phyloP scores from a whole-genome alignment of 2,888 invertebrate genomes.

The Trachelus troglodyta region DNA sequence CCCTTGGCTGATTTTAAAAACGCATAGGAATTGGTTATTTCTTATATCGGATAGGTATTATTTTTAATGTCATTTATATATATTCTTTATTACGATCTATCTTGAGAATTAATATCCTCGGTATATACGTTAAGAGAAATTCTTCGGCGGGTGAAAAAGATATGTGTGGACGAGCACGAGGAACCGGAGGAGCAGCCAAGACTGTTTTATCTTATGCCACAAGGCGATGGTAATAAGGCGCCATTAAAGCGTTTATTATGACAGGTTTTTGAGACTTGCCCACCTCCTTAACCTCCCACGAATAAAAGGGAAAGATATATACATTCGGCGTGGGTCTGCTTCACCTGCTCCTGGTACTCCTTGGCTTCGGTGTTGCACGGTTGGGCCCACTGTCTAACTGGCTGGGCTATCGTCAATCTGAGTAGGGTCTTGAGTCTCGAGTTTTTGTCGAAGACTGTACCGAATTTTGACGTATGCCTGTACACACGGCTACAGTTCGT shows the following conservation, averaged over 20 bases:
- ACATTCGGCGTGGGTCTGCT: background rate
- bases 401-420: background rate
- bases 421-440: background rate
- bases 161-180: slow-evolving; percentile 15
- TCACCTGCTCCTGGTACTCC: background rate
- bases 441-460: background rate
- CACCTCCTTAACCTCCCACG: slow-evolving; percentile 28
- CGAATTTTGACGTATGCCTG: background rate
- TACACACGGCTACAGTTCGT: slow-evolving; percentile 3
- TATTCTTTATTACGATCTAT: background rate
- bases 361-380: background rate
- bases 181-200: slow-evolving; percentile 13
- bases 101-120: background rate
- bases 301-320: background rate
- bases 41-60: background rate
- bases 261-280: slow-evolving; percentile 36
- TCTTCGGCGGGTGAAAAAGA: background rate
- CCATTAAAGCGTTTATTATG: slow-evolving; percentile 46
- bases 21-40: background rate
- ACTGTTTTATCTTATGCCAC: slow-evolving; percentile 14
- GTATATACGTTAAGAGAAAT: background rate
- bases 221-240: slow-evolving; percentile 43
- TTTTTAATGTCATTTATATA: background rate
- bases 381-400: background rate
- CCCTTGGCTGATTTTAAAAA: background rate